A percentile compares a stretch with the other conserved stretches of the same genome.
phyloP scores from a whole-genome alignment of 2,888 invertebrate species.

The Trachelus iudaicus region DNA sequence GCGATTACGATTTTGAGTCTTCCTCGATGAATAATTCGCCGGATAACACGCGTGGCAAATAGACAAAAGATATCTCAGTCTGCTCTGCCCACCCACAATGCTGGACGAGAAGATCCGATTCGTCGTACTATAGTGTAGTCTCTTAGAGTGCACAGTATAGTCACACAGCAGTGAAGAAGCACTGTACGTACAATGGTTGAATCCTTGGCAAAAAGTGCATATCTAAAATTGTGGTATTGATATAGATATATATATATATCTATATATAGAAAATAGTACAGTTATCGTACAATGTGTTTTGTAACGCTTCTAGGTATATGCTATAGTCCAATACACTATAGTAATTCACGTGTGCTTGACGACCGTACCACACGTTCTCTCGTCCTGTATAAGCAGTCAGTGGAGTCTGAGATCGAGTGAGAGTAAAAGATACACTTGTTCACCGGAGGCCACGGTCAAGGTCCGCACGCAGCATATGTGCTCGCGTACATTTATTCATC shows the following conservation, averaged over 20 bases:
- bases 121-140: background rate
- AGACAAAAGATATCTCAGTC: conserved; percentile 17
- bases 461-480: conserved; percentile 3
- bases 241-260: background rate
- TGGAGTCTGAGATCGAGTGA: background rate
- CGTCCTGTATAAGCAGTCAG: background rate
- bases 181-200: background rate
- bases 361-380: background rate
- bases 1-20: background rate
- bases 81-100: conserved; percentile 17
- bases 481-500: background rate
- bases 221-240: background rate
- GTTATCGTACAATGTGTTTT: background rate
- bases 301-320: background rate
- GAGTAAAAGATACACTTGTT: conserved; percentile 15
- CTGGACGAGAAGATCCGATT: background rate
- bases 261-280: background rate
- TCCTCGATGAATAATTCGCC: background rate
- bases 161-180: background rate
- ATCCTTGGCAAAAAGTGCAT: background rate
- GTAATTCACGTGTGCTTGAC: background rate
- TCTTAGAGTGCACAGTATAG: background rate
- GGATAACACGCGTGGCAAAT: conserved; percentile 5
- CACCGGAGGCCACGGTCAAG: conserved; percentile 18
- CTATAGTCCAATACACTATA: background rate